A percentile compares a stretch with the other conserved stretches of the same genome.
These are phyloP conservation scores for Pyrgilauda ruficollis DNA, from an alignment of 2,113 vertebrate species.

Conservation along the genomic window DNA sequence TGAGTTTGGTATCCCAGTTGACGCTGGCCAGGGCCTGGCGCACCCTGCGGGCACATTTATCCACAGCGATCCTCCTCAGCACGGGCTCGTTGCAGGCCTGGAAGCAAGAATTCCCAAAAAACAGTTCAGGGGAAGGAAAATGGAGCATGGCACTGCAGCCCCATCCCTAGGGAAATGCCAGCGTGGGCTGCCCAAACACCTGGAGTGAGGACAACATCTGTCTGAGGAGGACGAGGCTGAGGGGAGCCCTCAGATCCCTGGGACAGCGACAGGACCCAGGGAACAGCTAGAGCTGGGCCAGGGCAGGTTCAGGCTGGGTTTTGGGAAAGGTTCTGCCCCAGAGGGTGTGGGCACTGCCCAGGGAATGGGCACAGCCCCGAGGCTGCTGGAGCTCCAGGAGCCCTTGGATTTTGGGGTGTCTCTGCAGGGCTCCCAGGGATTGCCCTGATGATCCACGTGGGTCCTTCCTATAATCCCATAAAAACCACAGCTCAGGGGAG, in stretches of 20 bases:
- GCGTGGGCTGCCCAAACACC: not conserved
- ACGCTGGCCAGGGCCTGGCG: constrained; percentile 91
- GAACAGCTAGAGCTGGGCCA: rapidly evolving
- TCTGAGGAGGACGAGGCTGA: not conserved
- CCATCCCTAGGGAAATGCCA: rapidly evolving
- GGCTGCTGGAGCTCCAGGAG: not conserved
- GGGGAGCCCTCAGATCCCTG: not conserved
- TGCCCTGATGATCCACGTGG: rapidly evolving
- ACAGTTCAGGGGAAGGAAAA: not conserved
- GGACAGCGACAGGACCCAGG: not conserved
- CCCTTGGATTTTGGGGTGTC: not conserved
- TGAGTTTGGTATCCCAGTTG: constrained; percentile 93
- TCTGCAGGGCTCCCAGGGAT: no score
- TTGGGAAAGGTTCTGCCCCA: not conserved
- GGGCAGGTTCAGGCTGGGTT: rapidly evolving
- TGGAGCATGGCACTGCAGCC: rapidly evolving
- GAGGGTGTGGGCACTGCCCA: not conserved
- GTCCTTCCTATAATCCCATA: not conserved
- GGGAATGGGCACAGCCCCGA: not conserved
- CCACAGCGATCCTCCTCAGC: constrained; percentile 89
- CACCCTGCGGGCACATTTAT: constrained; percentile 93
- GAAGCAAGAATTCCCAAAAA: not conserved
- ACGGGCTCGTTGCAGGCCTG: constrained; percentile 94
- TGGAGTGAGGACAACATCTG: not conserved
- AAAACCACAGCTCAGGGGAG: rapidly evolving